These are phyloP conservation scores for Steatornis caripensis DNA, from an alignment of 2,113 vertebrate species.

Conservation along the genomic window DNA sequence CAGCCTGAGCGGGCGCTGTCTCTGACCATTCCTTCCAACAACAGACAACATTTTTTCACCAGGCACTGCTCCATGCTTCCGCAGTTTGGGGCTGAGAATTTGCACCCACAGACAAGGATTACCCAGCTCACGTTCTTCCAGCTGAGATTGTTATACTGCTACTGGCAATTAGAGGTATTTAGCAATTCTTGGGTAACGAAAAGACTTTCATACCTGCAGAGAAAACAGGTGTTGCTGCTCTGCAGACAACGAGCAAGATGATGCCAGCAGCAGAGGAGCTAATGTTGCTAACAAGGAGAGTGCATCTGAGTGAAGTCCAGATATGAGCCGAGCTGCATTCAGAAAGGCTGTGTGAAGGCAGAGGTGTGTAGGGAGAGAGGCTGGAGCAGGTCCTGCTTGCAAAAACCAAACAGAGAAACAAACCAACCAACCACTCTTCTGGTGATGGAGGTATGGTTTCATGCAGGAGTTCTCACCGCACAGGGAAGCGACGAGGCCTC, in stretches of 20 bases:
- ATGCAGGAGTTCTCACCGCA: not conserved
- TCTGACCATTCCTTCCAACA: not conserved
- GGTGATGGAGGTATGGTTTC: not conserved
- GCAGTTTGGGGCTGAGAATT: not conserved
- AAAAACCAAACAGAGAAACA: not conserved
- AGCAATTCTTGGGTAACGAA: not conserved
- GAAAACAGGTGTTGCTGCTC: not conserved
- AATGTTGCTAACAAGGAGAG: not conserved
- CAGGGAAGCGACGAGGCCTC: fast-evolving
- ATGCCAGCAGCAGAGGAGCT: not conserved
- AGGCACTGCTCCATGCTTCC: not conserved
- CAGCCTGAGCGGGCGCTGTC: not conserved
- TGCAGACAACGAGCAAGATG: not conserved
- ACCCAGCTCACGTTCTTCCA: not conserved
- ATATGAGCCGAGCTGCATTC: not conserved
- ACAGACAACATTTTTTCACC: not conserved
- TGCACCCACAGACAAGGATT: not conserved
- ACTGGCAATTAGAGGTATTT: not conserved
- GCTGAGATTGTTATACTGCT: not conserved
- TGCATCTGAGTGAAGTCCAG: not conserved
- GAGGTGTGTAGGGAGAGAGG: not conserved
- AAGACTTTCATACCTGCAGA: not conserved
- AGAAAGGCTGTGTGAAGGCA: not conserved
- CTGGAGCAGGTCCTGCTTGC: not conserved
- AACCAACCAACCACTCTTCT: not conserved